Conservation (phyloP, 2,113 vertebrate genomes). For the Ophthalmolycus amberensis region DNA sequence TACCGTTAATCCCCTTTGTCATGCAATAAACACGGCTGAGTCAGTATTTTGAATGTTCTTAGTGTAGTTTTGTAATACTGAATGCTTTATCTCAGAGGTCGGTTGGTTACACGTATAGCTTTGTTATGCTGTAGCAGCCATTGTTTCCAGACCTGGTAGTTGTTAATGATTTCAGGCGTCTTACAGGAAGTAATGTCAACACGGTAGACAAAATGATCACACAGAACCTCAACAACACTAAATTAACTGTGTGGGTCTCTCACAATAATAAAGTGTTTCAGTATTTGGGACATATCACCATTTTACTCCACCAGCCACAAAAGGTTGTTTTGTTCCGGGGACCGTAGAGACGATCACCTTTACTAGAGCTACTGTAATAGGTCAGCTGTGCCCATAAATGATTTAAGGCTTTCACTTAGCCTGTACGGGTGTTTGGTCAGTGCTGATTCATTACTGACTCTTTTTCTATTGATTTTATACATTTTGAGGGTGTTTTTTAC, state of each 20-base stretch:
- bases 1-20: constrained; percentile 29
- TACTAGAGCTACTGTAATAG: constrained; percentile 25
- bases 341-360: constrained; percentile 9
- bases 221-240: neutral
- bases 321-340: neutral
- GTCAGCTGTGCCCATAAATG: constrained; percentile 30
- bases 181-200: neutral
- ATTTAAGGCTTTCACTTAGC: constrained; percentile 28
- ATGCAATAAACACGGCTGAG: neutral
- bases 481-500: constrained; percentile 34
- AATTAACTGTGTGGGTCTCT: neutral
- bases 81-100: constrained; percentile 9
- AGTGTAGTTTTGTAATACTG: neutral
- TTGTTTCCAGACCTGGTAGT: neutral
- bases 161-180: constrained; percentile 14
- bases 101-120: neutral
- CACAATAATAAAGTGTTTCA: neutral
- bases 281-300: constrained; percentile 1
- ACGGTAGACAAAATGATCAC: neutral
- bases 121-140: constrained; percentile 3
- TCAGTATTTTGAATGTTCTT: constrained; percentile 5
- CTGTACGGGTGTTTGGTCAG: constrained; percentile 21
- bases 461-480: constrained; percentile 38
- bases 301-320: neutral
- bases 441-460: constrained; percentile 32